Base-by-base conservation (phyloP, 2,888 invertebrate species). In the Ochropleura leucogaster region DNA sequence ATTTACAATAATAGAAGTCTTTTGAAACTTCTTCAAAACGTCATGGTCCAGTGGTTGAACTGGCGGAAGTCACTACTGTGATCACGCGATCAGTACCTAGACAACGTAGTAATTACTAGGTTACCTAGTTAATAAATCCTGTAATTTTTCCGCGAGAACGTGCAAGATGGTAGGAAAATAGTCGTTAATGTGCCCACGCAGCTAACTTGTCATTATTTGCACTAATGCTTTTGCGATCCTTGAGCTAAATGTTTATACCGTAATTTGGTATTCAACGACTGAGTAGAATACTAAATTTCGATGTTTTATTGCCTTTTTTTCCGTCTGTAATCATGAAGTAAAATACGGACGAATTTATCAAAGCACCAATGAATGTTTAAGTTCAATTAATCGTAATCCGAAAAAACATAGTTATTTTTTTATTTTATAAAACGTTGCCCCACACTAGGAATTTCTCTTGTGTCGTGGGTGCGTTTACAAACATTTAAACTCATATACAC, bases 141-240 rank as follows among this genome's bases (percentile, higher is more conserved):
- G 44, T 57, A 44, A 60, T 59, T 55, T 65, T 68, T 44, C 68
- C 68, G 40, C 18, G 55, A 51, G 44, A 65, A 46, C 51, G 16
- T 55, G 53, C 53, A 4, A 49, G 18, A 51, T 68, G 18, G 55
- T 57, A 73, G 77, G 81, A 81, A 80, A 73, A 49, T 4, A 55
- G 68, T 70, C 30, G 5, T 82, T 72, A 78, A 1, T 9, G 62
- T 72, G 77, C 44, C 14, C 51, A 71, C 57, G 57, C 10, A 72
- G 64, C 70, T 51, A 68, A 73, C 57, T 53, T 40, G 20, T 66
- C 10, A 71, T 81, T 74, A 71, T 63, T 47, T 63, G 72, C 72
- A 72, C 53, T 12, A 76, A 46, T 46, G 49, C 59, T 20, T 66
- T 67, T 51, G n/a, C 53, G 5, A 73, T 0, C 67, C 69, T 68